Evolutionary conservation across 1,140 invertebrate genomes (phyloP), one percentile per base, ranked within the genome.

Genomic region (Mycetomoellerius zeteki): DNA sequence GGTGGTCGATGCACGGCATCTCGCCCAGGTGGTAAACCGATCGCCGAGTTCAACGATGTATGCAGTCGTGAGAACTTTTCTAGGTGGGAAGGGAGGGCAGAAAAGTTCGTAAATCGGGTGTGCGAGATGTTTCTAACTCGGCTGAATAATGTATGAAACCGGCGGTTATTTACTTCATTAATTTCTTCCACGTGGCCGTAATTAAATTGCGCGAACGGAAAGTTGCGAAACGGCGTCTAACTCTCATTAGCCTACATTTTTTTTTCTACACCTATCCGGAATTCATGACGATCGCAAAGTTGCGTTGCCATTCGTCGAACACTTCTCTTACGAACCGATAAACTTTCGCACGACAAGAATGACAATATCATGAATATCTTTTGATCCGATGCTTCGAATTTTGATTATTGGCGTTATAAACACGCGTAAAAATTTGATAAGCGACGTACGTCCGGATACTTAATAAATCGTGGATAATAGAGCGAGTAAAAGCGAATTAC

Each of bases 111-210:
- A 84, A 84, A 84, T 84, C 80, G 80, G 80, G 80, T 27, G 80
- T 84, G 54, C 80, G 80, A 84, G 80, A 73, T 84, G 80, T 84
- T 84, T 75, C 54, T 60, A 84, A 84, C 80, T 84, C 69, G 80
- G 24, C 60, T 84, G 80, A 84, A 84, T 84, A 84, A 84, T 84
- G 80, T 50, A 84, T 84, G 80, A 84, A 84, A 84, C 80, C 69
- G 30, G 69, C 43, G 80, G 80, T 84, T 84, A 84, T 84, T 84
- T 84, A 84, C 80, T 84, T 84, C 80, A 84, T 84, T 84, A 84
- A 84, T 69, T 84, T 84, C 69, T 84, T 75, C 69, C 80, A 84
- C 80, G 80, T 84, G 80, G 80, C 80, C 21, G 80, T 84, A 84
- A 84, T 84, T 84, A 84, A 84, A 84, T 84, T 84, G 80, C 69